Conservation (phyloP, 2,113 vertebrate genomes). For the Phaethornis superciliosus region DNA sequence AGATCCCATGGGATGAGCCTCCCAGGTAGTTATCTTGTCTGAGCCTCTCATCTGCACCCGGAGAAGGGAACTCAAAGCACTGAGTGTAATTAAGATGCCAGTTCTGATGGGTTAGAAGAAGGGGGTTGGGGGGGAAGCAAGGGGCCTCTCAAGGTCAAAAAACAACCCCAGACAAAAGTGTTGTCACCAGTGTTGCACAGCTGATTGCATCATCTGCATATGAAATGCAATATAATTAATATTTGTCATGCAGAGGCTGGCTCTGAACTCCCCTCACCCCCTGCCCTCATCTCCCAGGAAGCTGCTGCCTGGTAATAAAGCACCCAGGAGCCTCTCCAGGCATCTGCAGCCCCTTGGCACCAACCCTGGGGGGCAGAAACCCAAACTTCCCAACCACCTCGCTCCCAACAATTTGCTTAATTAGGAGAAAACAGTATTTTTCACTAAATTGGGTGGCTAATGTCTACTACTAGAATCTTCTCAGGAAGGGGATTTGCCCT, state of each 20-base stretch:
- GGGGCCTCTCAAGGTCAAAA: conserved; percentile 46
- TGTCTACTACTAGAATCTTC: background rate
- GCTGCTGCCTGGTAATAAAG: background rate
- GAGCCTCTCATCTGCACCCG: no score
- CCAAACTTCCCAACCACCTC: background rate
- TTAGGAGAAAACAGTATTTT: conserved; percentile 35
- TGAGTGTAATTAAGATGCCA: background rate
- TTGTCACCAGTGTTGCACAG: background rate
- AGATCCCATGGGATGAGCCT: background rate
- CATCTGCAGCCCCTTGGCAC: conserved; percentile 1
- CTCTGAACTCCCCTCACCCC: background rate
- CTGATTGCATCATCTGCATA: conserved; percentile 52
- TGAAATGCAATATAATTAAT: conserved; percentile 28
- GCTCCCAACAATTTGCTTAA: conserved; percentile 5
- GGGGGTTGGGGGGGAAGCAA: fast-evolving
- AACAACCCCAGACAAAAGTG: background rate
- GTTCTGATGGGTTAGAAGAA: background rate
- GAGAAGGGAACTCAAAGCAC: background rate
- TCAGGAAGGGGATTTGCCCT: background rate
- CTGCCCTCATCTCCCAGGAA: background rate
- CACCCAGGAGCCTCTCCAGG: background rate
- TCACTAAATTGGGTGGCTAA: conserved; percentile 11
- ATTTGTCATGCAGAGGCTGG: conserved; percentile 1
- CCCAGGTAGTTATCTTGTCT: background rate
- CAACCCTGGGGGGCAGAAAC: conserved; percentile 1